A percentile compares a stretch with the other conserved stretches of the same genome.
These are phyloP conservation scores for Poecilia velifera DNA, from an alignment of 2,797 vertebrate species.

Conservation along the genomic window DNA sequence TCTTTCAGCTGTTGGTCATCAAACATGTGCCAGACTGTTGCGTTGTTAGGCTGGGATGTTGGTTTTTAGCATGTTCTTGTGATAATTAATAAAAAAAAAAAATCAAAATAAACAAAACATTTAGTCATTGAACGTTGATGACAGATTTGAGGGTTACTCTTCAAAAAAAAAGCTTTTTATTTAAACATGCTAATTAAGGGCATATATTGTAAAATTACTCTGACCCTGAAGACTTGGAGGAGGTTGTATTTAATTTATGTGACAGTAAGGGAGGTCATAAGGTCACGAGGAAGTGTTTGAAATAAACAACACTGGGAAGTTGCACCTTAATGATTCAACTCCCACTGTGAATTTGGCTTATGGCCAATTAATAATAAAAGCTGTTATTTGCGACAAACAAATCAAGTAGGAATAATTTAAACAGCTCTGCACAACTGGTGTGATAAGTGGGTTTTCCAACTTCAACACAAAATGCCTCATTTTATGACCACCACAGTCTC, in stretches of 20 bases:
- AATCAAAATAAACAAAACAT: neutral
- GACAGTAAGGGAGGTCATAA: neutral
- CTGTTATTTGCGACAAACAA: neutral
- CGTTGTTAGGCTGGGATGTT: neutral
- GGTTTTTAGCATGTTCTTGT: neutral
- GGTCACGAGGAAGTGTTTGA: neutral
- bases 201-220: neutral
- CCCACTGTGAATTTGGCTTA: neutral
- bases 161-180: neutral
- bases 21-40: neutral
- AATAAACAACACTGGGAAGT: neutral
- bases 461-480: neutral
- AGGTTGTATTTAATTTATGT: neutral
- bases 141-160: neutral
- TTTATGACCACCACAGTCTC: neutral
- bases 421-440: neutral
- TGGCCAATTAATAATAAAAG: neutral
- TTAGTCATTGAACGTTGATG: neutral
- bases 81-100: neutral
- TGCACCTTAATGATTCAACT: neutral
- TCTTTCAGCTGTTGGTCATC: neutral
- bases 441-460: neutral
- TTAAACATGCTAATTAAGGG: neutral
- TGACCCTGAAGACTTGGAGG: neutral
- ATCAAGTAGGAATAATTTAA: neutral